Conservation (phyloP, 2,797 vertebrate species). For the Lutra lutra region DNA sequence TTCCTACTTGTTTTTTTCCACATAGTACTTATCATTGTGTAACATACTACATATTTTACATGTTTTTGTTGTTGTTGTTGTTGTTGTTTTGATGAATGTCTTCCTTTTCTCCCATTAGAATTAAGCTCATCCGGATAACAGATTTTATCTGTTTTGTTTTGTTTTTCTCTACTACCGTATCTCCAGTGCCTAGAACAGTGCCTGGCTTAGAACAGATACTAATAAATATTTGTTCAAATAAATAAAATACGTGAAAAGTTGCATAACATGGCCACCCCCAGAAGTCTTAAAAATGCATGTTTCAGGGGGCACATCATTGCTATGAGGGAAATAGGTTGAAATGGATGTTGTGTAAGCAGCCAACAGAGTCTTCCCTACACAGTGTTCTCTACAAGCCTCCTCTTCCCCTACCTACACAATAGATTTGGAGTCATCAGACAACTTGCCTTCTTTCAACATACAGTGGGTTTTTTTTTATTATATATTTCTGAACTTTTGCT, state of each 20-base stretch:
- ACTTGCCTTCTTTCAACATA: not conserved
- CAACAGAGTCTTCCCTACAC: not conserved
- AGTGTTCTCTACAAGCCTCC: not conserved
- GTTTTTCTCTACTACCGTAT: not conserved
- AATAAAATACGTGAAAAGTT: not conserved
- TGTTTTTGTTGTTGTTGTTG: not conserved
- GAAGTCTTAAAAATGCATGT: not conserved
- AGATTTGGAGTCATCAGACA: not conserved
- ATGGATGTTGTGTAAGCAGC: not conserved
- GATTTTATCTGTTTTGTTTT: not conserved
- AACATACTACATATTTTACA: not conserved
- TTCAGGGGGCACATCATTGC: not conserved
- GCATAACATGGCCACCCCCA: not conserved
- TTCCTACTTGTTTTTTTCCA: not conserved
- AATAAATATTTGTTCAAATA: not conserved
- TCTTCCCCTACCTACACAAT: not conserved
- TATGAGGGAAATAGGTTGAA: not conserved
- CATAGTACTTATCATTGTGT: not conserved
- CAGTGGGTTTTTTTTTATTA: not conserved
- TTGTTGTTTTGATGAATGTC: not conserved
- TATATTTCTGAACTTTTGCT: not conserved
- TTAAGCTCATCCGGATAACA: not conserved
- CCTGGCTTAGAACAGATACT: not conserved
- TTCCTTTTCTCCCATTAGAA: not conserved
- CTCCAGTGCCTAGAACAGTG: not conserved